phyloP scores from a whole-genome alignment of 2,113 vertebrate species.

The Hippocampus zosterae region DNA sequence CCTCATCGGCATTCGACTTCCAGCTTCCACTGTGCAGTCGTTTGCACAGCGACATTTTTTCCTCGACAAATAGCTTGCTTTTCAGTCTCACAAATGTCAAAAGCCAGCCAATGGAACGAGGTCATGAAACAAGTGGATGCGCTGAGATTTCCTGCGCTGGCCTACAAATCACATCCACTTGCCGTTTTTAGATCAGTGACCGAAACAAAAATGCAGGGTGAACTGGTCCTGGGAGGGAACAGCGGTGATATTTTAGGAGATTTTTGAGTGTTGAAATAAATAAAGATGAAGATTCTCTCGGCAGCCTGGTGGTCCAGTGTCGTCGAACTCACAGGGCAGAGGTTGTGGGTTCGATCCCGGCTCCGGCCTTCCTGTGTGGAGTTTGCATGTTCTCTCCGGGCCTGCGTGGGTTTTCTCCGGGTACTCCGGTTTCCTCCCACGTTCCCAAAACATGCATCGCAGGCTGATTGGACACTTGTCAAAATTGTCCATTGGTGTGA shows the following conservation, averaged over 20 bases:
- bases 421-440: too few species aligned
- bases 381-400: too few species aligned
- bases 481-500: too few species aligned
- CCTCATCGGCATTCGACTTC: not conserved
- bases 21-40: not conserved
- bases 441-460: too few species aligned
- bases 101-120: constrained; percentile 6
- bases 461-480: too few species aligned
- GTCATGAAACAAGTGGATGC: constrained; percentile 19
- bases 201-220: constrained; percentile 20
- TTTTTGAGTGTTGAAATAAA: constrained; percentile 18
- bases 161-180: constrained; percentile 35
- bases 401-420: too few species aligned
- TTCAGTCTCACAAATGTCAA: not conserved
- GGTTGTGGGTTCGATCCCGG: too few species aligned
- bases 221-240: constrained; percentile 30
- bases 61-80: not conserved
- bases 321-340: too few species aligned
- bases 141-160: constrained; percentile 7
- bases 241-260: constrained; percentile 15
- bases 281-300: constrained; percentile 22
- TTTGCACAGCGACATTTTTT: not conserved
- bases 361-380: too few species aligned
- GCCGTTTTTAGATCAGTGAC: constrained; percentile 49
- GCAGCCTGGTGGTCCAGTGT: too few species aligned